phyloP scores from a whole-genome alignment of 2,888 invertebrate genomes.

The Nemurella pictetii region DNA sequence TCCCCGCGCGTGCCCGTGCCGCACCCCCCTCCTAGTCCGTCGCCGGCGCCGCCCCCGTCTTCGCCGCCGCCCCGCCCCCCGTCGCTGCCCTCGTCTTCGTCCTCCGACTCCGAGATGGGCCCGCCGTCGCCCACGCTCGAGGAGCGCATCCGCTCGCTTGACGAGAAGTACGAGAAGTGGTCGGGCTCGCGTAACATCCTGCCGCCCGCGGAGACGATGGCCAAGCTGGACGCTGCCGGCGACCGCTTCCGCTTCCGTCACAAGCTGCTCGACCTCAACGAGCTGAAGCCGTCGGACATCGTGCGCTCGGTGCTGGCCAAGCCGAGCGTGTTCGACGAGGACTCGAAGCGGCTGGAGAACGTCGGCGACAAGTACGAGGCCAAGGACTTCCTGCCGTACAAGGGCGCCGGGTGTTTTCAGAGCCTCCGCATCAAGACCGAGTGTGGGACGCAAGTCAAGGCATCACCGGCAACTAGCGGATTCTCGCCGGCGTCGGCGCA shows the following conservation, averaged over 20 bases:
- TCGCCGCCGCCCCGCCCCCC: conserved; percentile 65
- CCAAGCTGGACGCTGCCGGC: conserved; percentile 56
- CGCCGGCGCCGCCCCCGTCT: conserved; percentile 58
- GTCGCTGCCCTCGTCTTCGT: conserved; percentile 67
- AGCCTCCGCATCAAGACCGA: conserved; percentile 42
- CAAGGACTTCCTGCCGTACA: conserved; percentile 55
- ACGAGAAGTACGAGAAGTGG: conserved; percentile 93
- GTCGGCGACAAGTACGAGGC: conserved; percentile 81
- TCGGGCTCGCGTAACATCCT: conserved; percentile 68
- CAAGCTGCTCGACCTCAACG: conserved; percentile 75
- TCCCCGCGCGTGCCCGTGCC: conserved; percentile 52
- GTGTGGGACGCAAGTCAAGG: conserved; percentile 41
- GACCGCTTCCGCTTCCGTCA: conserved; percentile 67
- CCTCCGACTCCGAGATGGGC: conserved; percentile 71
- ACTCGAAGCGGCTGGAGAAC: conserved; percentile 88
- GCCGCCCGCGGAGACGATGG: conserved; percentile 57
- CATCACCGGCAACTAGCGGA: conserved; percentile 40
- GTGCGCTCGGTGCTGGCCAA: conserved; percentile 89
- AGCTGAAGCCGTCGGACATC: conserved; percentile 90
- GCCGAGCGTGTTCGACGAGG: conserved; percentile 94
- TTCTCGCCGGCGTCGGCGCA: conserved; percentile 37
- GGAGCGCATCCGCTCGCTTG: conserved; percentile 87
- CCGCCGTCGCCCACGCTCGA: conserved; percentile 73
- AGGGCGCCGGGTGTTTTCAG: conserved; percentile 36
- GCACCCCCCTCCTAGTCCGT: conserved; percentile 52